Conservation (phyloP, 2,888 invertebrate species). For the Ennomos quercinarius region DNA sequence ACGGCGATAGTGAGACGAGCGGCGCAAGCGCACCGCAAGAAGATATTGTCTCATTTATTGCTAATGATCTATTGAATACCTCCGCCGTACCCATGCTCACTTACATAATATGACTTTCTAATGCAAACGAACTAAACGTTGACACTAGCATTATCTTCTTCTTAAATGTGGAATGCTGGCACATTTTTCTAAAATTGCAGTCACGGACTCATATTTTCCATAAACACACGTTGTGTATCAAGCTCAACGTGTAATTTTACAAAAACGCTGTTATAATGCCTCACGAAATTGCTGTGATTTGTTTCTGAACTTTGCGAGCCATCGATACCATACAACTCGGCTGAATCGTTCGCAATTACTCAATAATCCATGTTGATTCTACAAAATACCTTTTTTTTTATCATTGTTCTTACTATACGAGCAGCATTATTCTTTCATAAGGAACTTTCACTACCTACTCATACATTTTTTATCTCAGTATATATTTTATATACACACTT, state of each 20-base stretch:
- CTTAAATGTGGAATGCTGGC: constrained; percentile 36
- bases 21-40: constrained; percentile 54
- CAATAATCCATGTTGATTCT: constrained; percentile 73
- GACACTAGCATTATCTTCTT: constrained; percentile 47
- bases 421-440: constrained; percentile 41
- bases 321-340: constrained; percentile 58
- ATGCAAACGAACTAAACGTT: constrained; percentile 47
- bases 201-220: constrained; percentile 60
- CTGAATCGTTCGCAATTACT: constrained; percentile 70
- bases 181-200: constrained; percentile 54
- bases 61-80: constrained; percentile 76
- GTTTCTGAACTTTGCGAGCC: constrained; percentile 65
- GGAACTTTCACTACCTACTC: constrained; percentile 50
- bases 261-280: constrained; percentile 76
- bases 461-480: constrained; percentile 23
- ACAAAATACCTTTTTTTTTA: constrained; percentile 50
- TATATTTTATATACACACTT: constrained; percentile 14
- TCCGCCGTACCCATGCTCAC: constrained; percentile 42
- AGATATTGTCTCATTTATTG: constrained; percentile 80
- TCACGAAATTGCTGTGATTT: constrained; percentile 78
- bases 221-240: constrained; percentile 69
- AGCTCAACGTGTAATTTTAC: constrained; percentile 72
- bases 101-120: constrained; percentile 62
- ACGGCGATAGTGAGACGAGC: constrained; percentile 60
- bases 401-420: constrained; percentile 14